Conservation (phyloP, 1,140 invertebrate genomes). For the Caenorhabditis inopinata region DNA sequence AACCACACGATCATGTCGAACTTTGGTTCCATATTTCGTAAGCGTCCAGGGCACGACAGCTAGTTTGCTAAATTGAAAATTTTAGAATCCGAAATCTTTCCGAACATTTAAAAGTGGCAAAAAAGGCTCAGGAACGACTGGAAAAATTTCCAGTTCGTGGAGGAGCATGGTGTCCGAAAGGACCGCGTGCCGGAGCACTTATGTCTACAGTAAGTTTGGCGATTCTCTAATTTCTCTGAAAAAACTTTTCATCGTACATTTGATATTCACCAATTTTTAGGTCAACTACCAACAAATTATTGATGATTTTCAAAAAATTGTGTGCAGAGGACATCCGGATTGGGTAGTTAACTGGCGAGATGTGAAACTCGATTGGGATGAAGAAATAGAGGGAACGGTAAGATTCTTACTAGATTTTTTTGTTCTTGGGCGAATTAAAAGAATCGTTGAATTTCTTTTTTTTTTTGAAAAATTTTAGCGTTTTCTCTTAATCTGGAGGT, state of each 20-base stretch:
- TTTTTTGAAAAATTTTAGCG: too few species aligned
- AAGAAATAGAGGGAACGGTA: background rate
- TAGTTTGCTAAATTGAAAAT: too few species aligned
- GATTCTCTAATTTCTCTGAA: background rate
- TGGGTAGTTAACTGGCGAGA: background rate
- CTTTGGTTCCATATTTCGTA: background rate
- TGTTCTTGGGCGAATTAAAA: too few species aligned
- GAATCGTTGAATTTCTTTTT: too few species aligned
- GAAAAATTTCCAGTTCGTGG: background rate
- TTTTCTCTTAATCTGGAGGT: too few species aligned
- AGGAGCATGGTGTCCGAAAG: background rate
- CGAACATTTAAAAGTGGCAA: background rate
- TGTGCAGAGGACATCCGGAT: background rate
- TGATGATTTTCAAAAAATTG: constrained; percentile 2
- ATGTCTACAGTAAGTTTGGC: background rate
- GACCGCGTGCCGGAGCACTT: background rate
- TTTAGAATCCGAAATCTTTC: background rate
- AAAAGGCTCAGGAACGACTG: background rate
- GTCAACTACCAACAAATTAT: background rate
- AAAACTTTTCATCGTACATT: background rate
- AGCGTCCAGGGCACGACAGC: background rate
- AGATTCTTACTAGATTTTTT: too few species aligned
- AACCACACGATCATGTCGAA: background rate
- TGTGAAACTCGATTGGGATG: background rate
- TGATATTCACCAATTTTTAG: too few species aligned